These are phyloP conservation scores for Chrysotoxum bicinctum DNA, from an alignment of 2,888 invertebrate genomes.

Conservation along the genomic window DNA sequence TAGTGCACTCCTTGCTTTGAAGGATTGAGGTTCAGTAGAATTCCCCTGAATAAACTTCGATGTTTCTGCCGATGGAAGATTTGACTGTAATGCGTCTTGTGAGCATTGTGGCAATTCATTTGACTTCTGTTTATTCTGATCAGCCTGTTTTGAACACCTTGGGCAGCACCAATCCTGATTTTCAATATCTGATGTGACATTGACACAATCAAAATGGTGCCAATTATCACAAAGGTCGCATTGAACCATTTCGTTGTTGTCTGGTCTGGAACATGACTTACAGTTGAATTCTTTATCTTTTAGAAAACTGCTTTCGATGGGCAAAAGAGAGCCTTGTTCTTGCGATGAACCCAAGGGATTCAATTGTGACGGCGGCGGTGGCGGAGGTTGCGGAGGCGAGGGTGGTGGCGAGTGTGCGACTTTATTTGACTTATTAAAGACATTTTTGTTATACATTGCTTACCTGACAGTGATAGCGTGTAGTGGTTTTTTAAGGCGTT, in stretches of 20 bases:
- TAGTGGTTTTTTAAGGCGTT: too few species aligned
- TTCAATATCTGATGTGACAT: neutral
- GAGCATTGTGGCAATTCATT: neutral
- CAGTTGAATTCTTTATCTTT: neutral
- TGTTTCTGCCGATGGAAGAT: neutral
- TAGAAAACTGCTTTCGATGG: too few species aligned
- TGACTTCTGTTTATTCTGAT: neutral
- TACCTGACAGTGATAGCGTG: constrained; percentile 6
- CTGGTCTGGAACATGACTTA: neutral
- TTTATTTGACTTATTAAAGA: neutral
- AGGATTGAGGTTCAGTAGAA: neutral
- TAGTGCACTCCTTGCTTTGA: neutral
- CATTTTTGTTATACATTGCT: neutral
- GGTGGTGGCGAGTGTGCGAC: neutral
- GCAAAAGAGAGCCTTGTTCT: neutral
- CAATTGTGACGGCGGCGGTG: neutral
- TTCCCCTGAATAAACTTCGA: neutral
- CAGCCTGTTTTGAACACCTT: neutral
- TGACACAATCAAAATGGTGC: neutral
- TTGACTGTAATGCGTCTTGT: neutral
- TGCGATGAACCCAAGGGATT: neutral
- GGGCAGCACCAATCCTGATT: neutral
- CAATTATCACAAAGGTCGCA: neutral
- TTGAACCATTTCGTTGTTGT: neutral
- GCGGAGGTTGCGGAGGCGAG: neutral